Percentiles rank a stretch among this genome's conserved stretches.
Evolutionary conservation across 2,113 vertebrate species (phyloP).

Genomic region (Hypomesus transpacificus): DNA sequence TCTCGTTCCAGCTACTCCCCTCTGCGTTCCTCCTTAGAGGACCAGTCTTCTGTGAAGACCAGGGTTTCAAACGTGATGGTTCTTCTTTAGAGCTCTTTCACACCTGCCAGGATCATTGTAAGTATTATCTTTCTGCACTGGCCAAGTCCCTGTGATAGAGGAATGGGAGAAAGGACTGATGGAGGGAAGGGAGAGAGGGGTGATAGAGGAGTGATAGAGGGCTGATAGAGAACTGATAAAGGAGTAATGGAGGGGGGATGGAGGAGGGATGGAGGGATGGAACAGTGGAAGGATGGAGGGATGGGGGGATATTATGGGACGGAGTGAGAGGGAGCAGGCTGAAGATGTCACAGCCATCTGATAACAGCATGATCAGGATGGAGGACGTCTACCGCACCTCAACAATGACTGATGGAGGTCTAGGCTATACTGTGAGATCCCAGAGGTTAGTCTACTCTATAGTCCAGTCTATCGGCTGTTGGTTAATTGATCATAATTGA

Average conservation of each 20-base stretch:
- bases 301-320: slow-evolving; percentile 3
- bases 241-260: too few species aligned
- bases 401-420: not conserved
- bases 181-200: slow-evolving; percentile 43
- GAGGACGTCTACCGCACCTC: not conserved
- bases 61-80: slow-evolving; percentile 29
- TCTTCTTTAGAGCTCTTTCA: slow-evolving; percentile 40
- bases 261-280: not conserved
- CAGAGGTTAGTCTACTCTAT: too few species aligned
- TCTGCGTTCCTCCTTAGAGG: slow-evolving; percentile 15
- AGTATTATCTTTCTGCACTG: slow-evolving; percentile 20
- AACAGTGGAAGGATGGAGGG: slow-evolving; percentile 51
- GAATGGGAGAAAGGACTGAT: slow-evolving; percentile 17
- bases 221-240: too few species aligned
- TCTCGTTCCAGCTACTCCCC: slow-evolving; percentile 1
- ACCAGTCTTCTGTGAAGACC: not conserved
- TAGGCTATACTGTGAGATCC: not conserved
- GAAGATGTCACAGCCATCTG: slow-evolving; percentile 14
- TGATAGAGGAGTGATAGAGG: slow-evolving; percentile 10
- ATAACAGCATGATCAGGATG: slow-evolving; percentile 22
- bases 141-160: slow-evolving; percentile 36
- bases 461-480: not conserved
- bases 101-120: slow-evolving; percentile 42
- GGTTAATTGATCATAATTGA: not conserved
- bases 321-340: not conserved